A percentile compares a stretch with the other conserved stretches of the same genome.
Evolutionary conservation across 30 jellyfish, hydroid and myxozoan species (phyloP).

Genomic region (Clytia hemisphaerica): DNA sequence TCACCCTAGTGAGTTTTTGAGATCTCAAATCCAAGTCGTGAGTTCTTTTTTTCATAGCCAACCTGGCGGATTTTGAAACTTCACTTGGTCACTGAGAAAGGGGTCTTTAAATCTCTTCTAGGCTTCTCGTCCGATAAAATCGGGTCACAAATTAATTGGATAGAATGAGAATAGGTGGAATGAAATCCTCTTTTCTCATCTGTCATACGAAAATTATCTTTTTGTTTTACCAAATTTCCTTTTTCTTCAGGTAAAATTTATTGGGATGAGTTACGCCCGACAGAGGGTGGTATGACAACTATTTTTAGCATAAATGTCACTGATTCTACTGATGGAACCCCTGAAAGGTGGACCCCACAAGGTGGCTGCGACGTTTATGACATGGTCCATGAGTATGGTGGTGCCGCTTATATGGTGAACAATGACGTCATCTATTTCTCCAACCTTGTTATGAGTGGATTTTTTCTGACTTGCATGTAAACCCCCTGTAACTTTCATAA

Average conservation of each 20-base stretch:
- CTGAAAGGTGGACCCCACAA: slow-evolving; percentile 49
- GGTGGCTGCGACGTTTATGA: slow-evolving; percentile 26
- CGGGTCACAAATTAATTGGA: no score
- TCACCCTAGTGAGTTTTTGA: no score
- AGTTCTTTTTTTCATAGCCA: no score
- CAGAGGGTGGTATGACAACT: slow-evolving; percentile 56
- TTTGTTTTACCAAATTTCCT: not conserved
- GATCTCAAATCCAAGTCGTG: no score
- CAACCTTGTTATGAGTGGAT: slow-evolving; percentile 28
- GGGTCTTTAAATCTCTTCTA: no score
- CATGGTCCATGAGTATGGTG: slow-evolving; percentile 86
- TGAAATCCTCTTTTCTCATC: no score
- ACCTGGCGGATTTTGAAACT: no score
- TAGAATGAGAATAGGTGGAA: no score
- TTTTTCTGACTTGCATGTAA: not conserved
- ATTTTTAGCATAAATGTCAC: slow-evolving; percentile 38
- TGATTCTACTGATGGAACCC: slow-evolving; percentile 21
- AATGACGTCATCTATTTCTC: slow-evolving; percentile 49
- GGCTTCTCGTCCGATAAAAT: no score
- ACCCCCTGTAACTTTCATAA: not conserved
- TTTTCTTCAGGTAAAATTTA: slow-evolving; percentile 33
- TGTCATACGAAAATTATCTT: no score
- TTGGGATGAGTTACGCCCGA: slow-evolving; percentile 84
- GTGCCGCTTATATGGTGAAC: slow-evolving; percentile 69
- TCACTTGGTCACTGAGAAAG: no score